Evolutionary conservation across 2,797 vertebrate genomes (phyloP).

Genomic region (Fringilla coelebs): DNA sequence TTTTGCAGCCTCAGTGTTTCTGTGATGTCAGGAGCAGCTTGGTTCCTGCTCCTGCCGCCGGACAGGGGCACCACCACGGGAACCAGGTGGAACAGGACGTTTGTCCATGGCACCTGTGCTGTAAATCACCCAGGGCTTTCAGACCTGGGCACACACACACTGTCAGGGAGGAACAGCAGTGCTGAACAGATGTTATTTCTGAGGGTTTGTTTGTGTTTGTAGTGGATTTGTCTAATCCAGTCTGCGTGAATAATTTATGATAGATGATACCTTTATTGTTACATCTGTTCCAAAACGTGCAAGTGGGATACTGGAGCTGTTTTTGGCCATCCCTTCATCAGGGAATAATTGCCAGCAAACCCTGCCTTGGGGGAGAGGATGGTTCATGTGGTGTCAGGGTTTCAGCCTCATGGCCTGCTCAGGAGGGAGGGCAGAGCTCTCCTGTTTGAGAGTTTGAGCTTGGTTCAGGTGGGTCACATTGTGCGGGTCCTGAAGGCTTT

Average conservation of each 20-base stretch:
- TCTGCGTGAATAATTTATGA: background rate
- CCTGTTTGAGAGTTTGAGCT: background rate
- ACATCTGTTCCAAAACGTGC: background rate
- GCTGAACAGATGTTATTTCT: background rate
- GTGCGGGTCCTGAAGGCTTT: background rate
- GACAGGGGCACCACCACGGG: background rate
- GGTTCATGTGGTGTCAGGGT: background rate
- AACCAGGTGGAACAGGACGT: background rate
- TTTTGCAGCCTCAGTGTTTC: background rate
- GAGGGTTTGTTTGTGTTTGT: background rate
- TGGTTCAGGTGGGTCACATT: background rate
- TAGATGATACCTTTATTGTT: background rate
- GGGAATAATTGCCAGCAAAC: background rate
- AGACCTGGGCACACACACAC: background rate
- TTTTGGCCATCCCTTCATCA: background rate
- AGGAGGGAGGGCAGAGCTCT: background rate
- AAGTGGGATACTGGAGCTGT: background rate
- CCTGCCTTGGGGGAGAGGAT: background rate
- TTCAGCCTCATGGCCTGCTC: background rate
- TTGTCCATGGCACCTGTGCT: background rate
- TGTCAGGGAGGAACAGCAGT: background rate
- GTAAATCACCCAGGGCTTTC: background rate
- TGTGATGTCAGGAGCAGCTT: background rate
- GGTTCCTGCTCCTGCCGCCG: background rate
- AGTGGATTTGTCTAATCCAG: background rate